Evolutionary conservation across 1,140 invertebrate species (phyloP).

Genomic region (Drosophila ogumai): DNA sequence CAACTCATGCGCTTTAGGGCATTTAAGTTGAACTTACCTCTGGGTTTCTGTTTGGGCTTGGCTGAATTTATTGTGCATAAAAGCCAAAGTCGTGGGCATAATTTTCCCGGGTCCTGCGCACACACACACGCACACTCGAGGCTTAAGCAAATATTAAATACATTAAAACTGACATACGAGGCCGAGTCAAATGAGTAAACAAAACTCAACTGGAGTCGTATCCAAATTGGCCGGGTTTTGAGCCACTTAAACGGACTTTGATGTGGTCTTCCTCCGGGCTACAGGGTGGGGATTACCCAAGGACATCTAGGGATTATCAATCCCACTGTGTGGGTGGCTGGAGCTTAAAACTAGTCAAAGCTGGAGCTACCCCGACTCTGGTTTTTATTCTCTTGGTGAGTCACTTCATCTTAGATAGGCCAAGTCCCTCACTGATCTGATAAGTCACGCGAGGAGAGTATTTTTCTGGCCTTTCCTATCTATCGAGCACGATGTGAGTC

Average conservation of each 20-base stretch:
- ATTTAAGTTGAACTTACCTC: constrained; percentile 68
- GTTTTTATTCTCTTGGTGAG: constrained; percentile 12
- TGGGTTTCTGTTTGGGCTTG: constrained; percentile 38
- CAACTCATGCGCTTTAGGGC: constrained; percentile 65
- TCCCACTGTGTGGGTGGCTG: background rate
- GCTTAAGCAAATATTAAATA: constrained; percentile 80
- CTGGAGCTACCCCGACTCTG: background rate
- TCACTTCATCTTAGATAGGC: constrained; percentile 31
- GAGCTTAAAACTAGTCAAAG: constrained; percentile 4
- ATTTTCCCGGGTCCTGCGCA: constrained; percentile 48
- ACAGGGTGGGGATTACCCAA: constrained; percentile 29
- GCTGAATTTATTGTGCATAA: constrained; percentile 74
- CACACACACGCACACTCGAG: constrained; percentile 13
- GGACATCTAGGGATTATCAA: constrained; percentile 39
- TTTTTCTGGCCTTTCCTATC: background rate
- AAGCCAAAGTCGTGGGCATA: constrained; percentile 71
- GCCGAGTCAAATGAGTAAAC: constrained; percentile 62
- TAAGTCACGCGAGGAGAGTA: constrained; percentile 20
- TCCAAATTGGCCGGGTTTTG: constrained; percentile 66
- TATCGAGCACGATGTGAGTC: background rate
- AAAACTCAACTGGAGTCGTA: constrained; percentile 36
- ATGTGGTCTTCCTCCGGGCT: constrained; percentile 47
- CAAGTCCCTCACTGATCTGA: constrained; percentile 21
- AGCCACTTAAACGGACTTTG: constrained; percentile 63
- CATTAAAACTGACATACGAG: constrained; percentile 75